These are phyloP conservation scores for Thereva unica DNA, from an alignment of 2,888 invertebrate genomes.

Conservation along the genomic window DNA sequence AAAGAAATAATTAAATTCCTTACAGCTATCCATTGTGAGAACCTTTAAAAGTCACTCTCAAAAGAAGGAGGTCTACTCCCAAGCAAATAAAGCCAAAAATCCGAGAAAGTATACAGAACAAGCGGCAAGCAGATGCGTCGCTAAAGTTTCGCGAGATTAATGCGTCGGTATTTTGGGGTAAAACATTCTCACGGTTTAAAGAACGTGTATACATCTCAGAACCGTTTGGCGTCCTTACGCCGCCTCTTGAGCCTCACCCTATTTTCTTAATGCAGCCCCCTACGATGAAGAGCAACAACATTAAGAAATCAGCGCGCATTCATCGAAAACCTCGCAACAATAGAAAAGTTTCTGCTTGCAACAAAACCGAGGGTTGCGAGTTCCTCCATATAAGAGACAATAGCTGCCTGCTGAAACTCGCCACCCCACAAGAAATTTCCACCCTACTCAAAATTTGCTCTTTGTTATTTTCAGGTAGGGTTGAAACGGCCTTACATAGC, in stretches of 20 bases:
- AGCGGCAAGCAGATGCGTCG: background rate
- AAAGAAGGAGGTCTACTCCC: too few species aligned
- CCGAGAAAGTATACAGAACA: background rate
- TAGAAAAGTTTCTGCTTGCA: background rate
- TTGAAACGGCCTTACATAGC: background rate
- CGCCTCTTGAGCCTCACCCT: background rate
- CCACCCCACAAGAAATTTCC: background rate
- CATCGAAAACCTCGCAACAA: background rate
- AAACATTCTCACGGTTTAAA: background rate
- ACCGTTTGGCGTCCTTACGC: too few species aligned
- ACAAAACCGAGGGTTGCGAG: background rate
- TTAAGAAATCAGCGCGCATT: background rate
- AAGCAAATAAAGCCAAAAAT: too few species aligned
- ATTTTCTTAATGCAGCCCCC: background rate
- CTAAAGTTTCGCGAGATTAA: background rate
- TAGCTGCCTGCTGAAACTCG: background rate
- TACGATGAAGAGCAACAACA: background rate
- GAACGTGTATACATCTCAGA: background rate
- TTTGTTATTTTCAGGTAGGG: background rate
- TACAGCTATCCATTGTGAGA: too few species aligned
- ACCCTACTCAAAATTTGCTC: background rate
- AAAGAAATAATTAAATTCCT: too few species aligned
- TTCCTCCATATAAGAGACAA: background rate
- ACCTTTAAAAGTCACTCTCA: too few species aligned
- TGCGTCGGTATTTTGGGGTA: background rate